Conservation (phyloP, 2,113 vertebrate species). For the Petromus typicus region DNA sequence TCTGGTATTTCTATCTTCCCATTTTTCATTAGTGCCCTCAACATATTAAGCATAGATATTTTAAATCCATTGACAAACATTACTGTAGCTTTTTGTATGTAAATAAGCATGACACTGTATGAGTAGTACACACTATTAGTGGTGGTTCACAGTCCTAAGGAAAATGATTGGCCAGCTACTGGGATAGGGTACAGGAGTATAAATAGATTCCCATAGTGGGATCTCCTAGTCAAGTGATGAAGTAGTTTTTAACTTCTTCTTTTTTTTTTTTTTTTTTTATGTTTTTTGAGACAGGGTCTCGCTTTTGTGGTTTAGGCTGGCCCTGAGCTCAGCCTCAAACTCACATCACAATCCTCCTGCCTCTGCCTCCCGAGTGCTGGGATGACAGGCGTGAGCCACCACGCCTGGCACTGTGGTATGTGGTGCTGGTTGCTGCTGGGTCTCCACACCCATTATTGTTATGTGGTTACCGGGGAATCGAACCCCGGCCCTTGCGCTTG, state of each 20-base stretch:
- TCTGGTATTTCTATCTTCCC: background rate
- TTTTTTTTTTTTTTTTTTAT: too few relatives aligned
- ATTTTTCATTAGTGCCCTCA: background rate
- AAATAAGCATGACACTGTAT: background rate
- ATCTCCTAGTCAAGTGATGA: background rate
- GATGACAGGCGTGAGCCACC: too few relatives aligned
- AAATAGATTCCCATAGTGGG: background rate
- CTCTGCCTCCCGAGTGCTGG: too few relatives aligned
- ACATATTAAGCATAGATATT: background rate
- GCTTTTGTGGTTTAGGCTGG: too few relatives aligned
- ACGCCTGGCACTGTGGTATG: too few relatives aligned
- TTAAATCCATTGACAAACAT: background rate
- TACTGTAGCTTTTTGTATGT: background rate
- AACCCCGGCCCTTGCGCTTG: too few relatives aligned
- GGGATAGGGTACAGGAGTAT: background rate
- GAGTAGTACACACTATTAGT: background rate
- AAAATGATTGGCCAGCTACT: background rate
- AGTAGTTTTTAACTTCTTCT: background rate
- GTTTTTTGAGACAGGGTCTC: too few relatives aligned
- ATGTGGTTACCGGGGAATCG: too few relatives aligned
- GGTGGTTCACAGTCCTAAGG: background rate
- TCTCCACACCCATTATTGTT: too few relatives aligned
- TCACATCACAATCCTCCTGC: too few relatives aligned
- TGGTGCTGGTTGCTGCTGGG: too few relatives aligned
- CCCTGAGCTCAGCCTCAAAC: too few relatives aligned